phyloP scores from a whole-genome alignment of 64 coral and sea anemone genomes.

The Catalaphyllia jardinei region DNA sequence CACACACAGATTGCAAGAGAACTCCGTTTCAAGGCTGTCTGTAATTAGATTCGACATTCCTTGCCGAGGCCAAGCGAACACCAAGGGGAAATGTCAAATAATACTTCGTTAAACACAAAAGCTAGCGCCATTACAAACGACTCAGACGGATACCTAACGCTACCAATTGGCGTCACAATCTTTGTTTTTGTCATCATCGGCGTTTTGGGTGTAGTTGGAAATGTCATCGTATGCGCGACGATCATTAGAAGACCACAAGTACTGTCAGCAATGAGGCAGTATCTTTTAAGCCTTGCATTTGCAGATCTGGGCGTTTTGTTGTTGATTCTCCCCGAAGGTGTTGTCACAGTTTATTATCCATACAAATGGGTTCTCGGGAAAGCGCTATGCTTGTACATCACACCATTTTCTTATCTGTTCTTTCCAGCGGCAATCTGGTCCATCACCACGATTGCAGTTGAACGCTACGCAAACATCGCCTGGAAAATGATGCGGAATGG shows the following conservation, averaged over 20 bases:
- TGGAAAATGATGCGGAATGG: not conserved
- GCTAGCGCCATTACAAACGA: no score
- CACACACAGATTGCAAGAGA: no score
- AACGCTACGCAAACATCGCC: conserved; percentile 44
- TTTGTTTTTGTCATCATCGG: conserved; percentile 17
- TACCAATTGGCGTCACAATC: conserved; percentile 16
- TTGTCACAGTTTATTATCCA: not conserved
- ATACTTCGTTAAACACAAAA: not conserved
- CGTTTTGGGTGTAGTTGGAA: conserved; percentile 32
- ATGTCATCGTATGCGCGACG: conserved; percentile 3
- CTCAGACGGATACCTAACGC: not conserved
- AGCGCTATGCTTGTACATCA: conserved; percentile 37
- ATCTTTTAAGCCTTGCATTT: conserved; percentile 34
- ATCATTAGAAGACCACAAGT: conserved; percentile 48
- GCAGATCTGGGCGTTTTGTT: conserved; percentile 53
- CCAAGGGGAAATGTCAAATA: not conserved
- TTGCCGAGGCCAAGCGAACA: no score
- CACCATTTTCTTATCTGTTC: conserved; percentile 12
- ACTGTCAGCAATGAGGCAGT: conserved; percentile 33
- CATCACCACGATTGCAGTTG: conserved; percentile 53
- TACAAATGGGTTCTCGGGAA: conserved; percentile 4
- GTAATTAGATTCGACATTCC: no score
- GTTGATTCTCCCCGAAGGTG: not conserved
- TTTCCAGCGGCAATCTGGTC: conserved; percentile 56
- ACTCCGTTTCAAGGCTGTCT: no score